Evolutionary conservation across 2,888 invertebrate genomes (phyloP).

Genomic region (Osedax frankpressi): DNA sequence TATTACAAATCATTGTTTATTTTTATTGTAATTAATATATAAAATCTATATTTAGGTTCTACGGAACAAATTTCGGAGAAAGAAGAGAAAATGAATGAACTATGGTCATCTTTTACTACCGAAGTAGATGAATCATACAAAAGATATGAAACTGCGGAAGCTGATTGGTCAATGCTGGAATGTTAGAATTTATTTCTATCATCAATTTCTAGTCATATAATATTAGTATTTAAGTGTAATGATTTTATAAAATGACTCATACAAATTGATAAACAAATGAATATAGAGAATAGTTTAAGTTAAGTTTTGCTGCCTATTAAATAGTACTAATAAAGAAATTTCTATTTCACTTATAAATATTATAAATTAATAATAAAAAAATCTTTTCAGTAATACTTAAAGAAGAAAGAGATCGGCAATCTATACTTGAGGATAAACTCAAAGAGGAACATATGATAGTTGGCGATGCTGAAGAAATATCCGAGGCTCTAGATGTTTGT

Average conservation of each 20-base stretch:
- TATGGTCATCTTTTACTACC: background rate
- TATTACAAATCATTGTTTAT: too few relatives aligned
- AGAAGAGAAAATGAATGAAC: background rate
- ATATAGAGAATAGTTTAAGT: too few relatives aligned
- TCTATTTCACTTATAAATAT: too few relatives aligned
- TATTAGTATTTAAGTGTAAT: slow-evolving; percentile 11
- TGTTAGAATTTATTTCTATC: background rate
- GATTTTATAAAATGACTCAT: too few relatives aligned
- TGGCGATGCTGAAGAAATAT: slow-evolving; percentile 80
- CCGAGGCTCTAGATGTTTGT: slow-evolving; percentile 72
- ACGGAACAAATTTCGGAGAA: background rate
- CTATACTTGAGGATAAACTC: slow-evolving; percentile 64
- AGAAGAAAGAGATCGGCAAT: slow-evolving; percentile 66
- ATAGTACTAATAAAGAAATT: too few relatives aligned
- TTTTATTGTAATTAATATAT: too few relatives aligned
- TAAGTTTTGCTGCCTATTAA: too few relatives aligned
- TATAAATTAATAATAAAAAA: too few relatives aligned
- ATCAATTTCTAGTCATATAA: background rate
- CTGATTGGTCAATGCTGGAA: background rate
- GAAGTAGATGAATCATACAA: background rate
- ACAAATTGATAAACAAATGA: too few relatives aligned
- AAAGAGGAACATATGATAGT: slow-evolving; percentile 57
- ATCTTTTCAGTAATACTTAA: slow-evolving; percentile 62
- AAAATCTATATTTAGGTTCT: background rate
- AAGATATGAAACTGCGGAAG: background rate